Evolutionary conservation across 2,797 vertebrate genomes (phyloP), one percentile per base, ranked within the genome.

Genomic region (Pseudopleuronectes americanus): DNA sequence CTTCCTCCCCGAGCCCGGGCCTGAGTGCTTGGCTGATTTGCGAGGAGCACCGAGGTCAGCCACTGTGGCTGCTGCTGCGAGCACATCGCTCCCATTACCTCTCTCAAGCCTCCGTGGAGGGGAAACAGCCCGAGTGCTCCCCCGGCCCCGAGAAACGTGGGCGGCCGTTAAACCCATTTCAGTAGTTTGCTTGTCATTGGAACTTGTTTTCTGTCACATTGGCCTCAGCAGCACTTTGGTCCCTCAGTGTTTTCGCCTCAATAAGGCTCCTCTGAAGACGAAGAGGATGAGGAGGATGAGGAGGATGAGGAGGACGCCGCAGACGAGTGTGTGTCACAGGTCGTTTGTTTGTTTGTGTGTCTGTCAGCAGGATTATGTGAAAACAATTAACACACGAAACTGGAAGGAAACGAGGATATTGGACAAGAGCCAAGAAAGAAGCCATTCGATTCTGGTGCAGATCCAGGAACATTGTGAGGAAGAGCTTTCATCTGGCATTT

Each of bases 11-110:
- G 68, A 76, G 57, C 22, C 49, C 65, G 36, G 26, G 38, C 51
- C 66, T 57, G 84, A 68, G 68, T 80, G 65, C 62, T 77, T 1
- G 64, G 68, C 53, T 84, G 65, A 87, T 87, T 86, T 58, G 77
- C 67, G 80, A 71, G 68, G 62, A 81, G 65, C 64, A 69, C 51
- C 43, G 36, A 68, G 84, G 79, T 90, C 82, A 86, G 74, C 31
- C 68, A 16, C 24, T 47, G 69, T 48, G 59, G 76, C 67, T 74
- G 65, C 59, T 74, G 57, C 83, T 57, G 52, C 8, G 19, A 68
- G 63, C 43, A 49, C 66, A 56, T 56, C 56, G 57, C 57, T 19
- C 52, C 59, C 55, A 53, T 81, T 68, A 68, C 45, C 53, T 66
- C 70, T 65, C 47, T 57, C 41, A 64, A 55, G 52, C 63, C 62